Conservation (phyloP, 2,113 vertebrate species). For the Aptenodytes forsteri region DNA sequence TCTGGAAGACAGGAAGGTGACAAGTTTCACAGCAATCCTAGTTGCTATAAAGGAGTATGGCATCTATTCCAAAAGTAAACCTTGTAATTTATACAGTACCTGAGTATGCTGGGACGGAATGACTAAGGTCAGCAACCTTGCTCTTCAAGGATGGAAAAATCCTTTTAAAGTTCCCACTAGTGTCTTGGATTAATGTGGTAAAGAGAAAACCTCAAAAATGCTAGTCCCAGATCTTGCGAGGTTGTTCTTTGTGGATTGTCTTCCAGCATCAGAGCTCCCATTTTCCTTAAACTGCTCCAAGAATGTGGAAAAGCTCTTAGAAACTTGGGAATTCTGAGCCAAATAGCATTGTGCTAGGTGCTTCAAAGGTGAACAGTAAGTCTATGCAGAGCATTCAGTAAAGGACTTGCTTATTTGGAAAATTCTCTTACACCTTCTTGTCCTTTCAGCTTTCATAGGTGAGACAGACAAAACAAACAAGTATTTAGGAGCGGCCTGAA, state of each 20-base stretch:
- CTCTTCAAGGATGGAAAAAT: neutral
- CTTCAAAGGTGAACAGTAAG: neutral
- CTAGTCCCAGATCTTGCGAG: neutral
- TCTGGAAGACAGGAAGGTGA: neutral
- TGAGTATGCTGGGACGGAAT: neutral
- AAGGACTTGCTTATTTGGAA: neutral
- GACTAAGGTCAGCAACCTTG: rapidly evolving
- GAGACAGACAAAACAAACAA: rapidly evolving
- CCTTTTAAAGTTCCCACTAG: neutral
- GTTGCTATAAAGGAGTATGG: neutral
- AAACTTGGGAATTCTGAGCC: neutral
- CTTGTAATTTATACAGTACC: neutral
- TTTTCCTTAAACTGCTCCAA: neutral
- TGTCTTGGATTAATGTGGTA: neutral
- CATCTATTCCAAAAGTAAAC: neutral
- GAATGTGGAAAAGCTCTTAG: neutral
- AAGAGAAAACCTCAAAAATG: neutral
- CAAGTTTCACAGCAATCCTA: too few species aligned
- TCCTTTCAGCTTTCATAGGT: neutral
- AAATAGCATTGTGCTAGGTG: neutral
- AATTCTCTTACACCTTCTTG: neutral
- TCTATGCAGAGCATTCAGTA: neutral
- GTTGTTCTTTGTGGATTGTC: rapidly evolving
- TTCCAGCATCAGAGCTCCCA: neutral
- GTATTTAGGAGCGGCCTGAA: neutral